phyloP scores from a whole-genome alignment of 2,888 invertebrate species.

The Baccha elongata region DNA sequence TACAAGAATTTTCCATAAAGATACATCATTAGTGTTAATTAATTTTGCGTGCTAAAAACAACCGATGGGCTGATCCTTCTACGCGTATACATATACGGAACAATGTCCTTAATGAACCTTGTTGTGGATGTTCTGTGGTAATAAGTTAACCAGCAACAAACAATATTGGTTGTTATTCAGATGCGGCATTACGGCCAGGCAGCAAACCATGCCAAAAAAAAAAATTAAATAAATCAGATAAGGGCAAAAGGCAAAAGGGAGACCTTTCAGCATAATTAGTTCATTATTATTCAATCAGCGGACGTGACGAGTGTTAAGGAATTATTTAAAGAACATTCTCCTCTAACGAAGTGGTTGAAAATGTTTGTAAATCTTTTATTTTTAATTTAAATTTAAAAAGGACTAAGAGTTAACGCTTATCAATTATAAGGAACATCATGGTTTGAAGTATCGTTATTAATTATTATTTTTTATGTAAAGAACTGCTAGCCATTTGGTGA shows the following conservation, averaged over 20 bases:
- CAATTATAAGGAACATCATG: too few relatives aligned
- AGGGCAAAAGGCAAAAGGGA: constrained; percentile 1
- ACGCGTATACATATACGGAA: not conserved
- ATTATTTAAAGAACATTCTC: not conserved
- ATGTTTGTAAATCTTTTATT: not conserved
- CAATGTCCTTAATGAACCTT: constrained; percentile 38
- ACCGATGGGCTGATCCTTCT: not conserved
- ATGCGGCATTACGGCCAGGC: not conserved
- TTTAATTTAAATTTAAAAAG: not conserved
- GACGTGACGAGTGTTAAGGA: constrained; percentile 35
- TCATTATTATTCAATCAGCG: constrained; percentile 63
- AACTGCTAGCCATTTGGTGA: too few relatives aligned
- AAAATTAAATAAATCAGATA: constrained; percentile 27
- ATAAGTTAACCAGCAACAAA: constrained; percentile 13
- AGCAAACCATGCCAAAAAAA: not conserved
- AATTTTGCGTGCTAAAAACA: constrained; percentile 17
- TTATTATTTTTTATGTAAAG: too few relatives aligned
- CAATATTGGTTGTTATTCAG: not conserved
- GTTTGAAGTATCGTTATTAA: too few relatives aligned
- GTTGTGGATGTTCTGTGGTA: constrained; percentile 6
- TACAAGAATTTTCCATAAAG: constrained; percentile 19
- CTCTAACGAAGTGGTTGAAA: not conserved
- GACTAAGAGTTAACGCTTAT: too few relatives aligned
- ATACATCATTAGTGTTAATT: constrained; percentile 36
- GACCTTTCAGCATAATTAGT: constrained; percentile 53